A percentile compares a stretch with the other conserved stretches of the same genome.
Conservation (phyloP, 2,797 vertebrate species). For the Hephaestus fuliginosus region DNA sequence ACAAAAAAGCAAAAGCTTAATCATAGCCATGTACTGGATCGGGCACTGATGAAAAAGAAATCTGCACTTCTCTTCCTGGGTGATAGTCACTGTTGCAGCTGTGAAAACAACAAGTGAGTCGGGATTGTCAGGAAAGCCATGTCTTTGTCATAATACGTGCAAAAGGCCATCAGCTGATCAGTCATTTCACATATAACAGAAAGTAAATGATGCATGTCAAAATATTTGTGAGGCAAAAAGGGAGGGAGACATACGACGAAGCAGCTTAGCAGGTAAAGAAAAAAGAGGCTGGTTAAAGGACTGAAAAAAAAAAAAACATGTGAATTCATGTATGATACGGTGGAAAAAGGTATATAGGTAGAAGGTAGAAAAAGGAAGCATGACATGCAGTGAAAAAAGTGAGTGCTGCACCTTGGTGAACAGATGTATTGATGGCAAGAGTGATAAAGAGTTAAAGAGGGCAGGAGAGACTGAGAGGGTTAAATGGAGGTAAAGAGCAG, state of each 20-base stretch:
- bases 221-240: conserved; percentile 11
- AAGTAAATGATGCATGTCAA: neutral
- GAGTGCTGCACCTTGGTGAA: conserved; percentile 22
- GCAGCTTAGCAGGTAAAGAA: conserved; percentile 1
- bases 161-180: neutral
- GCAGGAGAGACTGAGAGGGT: conserved; percentile 29
- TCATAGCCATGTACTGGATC: neutral
- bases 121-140: neutral
- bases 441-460: conserved; percentile 42
- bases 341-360: neutral
- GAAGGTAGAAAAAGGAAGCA: conserved; percentile 28
- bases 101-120: neutral
- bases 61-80: neutral
- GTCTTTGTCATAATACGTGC: neutral
- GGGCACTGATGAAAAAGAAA: neutral
- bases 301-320: conserved; percentile 4
- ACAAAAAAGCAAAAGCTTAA: neutral
- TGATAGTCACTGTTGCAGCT: neutral
- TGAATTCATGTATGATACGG: neutral
- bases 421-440: conserved; percentile 31
- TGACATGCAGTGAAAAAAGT: conserved; percentile 37
- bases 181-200: neutral
- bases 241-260: neutral
- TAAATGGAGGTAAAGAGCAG: conserved; percentile 59
- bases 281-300: neutral